Evolutionary conservation across 2,888 invertebrate genomes (phyloP).

Genomic region (Bellardia bayeri): DNA sequence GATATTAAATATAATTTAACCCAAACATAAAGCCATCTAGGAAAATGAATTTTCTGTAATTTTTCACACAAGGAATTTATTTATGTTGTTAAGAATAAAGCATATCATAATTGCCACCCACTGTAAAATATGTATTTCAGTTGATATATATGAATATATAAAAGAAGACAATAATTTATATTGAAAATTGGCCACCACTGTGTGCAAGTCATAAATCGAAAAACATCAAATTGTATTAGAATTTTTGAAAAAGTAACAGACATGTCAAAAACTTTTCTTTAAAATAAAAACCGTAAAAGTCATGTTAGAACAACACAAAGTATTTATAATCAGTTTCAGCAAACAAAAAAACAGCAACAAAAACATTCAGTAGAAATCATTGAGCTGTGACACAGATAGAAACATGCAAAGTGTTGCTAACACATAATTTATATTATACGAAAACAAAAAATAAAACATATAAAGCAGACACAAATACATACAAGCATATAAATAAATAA

Average conservation of each 20-base stretch:
- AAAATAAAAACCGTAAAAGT: conserved; percentile 27
- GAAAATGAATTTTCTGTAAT: too few species aligned
- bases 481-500: conserved; percentile 10
- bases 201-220: conserved; percentile 14
- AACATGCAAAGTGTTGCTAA: conserved; percentile 53
- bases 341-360: conserved; percentile 16
- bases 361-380: conserved; percentile 36
- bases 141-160: too few species aligned
- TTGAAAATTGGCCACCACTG: neutral
- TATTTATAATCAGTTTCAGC: conserved; percentile 26
- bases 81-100: too few species aligned
- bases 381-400: conserved; percentile 66
- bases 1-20: too few species aligned
- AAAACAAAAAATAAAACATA: conserved; percentile 7
- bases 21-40: too few species aligned
- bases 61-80: too few species aligned
- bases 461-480: conserved; percentile 30
- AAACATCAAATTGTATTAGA: conserved; percentile 21
- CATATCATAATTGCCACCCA: too few species aligned
- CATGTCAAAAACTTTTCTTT: conserved; percentile 22
- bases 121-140: too few species aligned
- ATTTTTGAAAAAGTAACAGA: conserved; percentile 28
- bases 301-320: conserved; percentile 31
- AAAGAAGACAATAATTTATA: too few species aligned
- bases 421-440: conserved; percentile 35